These are phyloP conservation scores for Entelurus aequoreus DNA, from an alignment of 2,113 vertebrate species.

Conservation along the genomic window DNA sequence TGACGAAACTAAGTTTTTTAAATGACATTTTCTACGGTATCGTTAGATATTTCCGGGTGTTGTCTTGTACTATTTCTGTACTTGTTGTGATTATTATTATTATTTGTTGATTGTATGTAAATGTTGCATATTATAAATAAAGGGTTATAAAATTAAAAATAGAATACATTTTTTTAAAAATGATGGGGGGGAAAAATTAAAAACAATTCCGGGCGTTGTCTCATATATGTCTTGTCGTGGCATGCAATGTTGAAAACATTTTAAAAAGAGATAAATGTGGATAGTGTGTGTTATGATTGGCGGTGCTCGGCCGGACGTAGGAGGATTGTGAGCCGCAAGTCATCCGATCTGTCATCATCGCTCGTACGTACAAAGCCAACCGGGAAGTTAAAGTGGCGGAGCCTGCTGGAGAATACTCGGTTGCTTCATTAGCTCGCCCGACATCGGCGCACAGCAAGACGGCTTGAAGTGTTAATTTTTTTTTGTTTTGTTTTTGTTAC, in stretches of 20 bases:
- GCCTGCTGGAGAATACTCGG: slow-evolving; percentile 35
- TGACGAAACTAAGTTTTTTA: neutral
- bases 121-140: too few species aligned
- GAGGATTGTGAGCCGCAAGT: slow-evolving; percentile 47
- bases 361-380: slow-evolving; percentile 56
- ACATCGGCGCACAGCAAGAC: slow-evolving; percentile 5
- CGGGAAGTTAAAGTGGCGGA: slow-evolving; percentile 70
- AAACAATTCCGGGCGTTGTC: neutral
- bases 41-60: neutral
- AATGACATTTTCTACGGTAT: neutral
- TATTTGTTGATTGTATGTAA: too few species aligned
- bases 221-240: neutral
- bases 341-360: slow-evolving; percentile 70
- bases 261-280: too few species aligned
- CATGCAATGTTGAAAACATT: neutral
- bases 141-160: too few species aligned
- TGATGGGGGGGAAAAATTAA: neutral
- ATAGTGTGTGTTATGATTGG: slow-evolving; percentile 45
- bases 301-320: slow-evolving; percentile 24
- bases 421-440: slow-evolving; percentile 19
- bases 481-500: neutral
- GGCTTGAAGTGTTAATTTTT: slow-evolving; percentile 5
- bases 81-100: too few species aligned
- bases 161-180: neutral
- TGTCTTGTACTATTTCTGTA: neutral